phyloP scores from a whole-genome alignment of 2,888 invertebrate genomes.

The Boloria euphrosyne region DNA sequence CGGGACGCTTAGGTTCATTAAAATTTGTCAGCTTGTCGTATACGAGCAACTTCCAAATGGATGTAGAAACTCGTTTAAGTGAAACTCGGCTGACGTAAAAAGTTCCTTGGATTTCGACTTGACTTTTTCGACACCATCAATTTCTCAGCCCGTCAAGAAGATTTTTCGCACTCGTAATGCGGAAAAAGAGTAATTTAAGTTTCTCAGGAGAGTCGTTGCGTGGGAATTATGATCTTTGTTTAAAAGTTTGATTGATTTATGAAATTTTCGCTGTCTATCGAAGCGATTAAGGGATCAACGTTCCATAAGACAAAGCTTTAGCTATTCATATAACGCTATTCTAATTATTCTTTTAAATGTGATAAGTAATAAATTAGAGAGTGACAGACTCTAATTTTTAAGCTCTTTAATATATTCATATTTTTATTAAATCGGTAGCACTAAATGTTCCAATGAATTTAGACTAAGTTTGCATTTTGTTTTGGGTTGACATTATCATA shows the following conservation, averaged over 20 bases:
- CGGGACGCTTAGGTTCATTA: conserved; percentile 80
- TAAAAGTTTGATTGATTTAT: conserved; percentile 80
- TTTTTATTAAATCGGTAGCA: conserved; percentile 7
- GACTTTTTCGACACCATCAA: conserved; percentile 78
- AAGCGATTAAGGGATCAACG: conserved; percentile 52
- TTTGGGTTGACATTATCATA: too few relatives aligned
- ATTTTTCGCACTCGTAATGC: conserved; percentile 81
- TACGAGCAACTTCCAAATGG: conserved; percentile 78
- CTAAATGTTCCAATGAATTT: background rate
- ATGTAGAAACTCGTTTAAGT: conserved; percentile 81
- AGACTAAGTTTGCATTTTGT: too few relatives aligned
- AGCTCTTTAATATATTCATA: conserved; percentile 7
- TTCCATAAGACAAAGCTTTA: conserved; percentile 22
- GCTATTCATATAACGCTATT: conserved; percentile 23
- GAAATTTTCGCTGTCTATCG: conserved; percentile 60
- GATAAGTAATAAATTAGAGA: conserved; percentile 12
- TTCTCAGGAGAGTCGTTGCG: conserved; percentile 74
- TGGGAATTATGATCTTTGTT: conserved; percentile 80
- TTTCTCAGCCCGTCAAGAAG: conserved; percentile 81
- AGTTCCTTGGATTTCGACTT: conserved; percentile 71
- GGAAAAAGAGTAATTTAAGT: conserved; percentile 82
- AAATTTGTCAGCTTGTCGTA: conserved; percentile 81
- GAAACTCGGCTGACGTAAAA: conserved; percentile 81
- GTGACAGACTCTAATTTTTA: too few relatives aligned
- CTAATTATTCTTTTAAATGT: conserved; percentile 26